Evolutionary conservation across 2,888 invertebrate species (phyloP).

Genomic region (Drosophila gaucha): DNA sequence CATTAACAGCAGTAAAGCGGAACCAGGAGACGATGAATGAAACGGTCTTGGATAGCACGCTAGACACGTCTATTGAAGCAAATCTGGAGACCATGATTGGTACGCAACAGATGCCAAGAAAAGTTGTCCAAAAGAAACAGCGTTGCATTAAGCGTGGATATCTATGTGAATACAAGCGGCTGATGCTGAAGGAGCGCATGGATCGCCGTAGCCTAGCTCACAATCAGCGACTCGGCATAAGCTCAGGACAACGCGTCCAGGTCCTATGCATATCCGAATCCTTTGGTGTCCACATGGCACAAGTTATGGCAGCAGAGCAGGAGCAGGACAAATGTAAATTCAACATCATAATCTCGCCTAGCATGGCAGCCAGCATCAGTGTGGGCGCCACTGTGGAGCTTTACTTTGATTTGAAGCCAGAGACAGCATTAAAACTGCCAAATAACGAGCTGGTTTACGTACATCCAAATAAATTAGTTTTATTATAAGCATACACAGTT

Average conservation of each 20-base stretch:
- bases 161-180: conserved; percentile 29
- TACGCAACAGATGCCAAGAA: background rate
- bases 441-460: conserved; percentile 40
- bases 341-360: conserved; percentile 26
- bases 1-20: conserved; percentile 5
- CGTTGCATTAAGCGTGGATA: conserved; percentile 40
- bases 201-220: conserved; percentile 42
- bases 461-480: conserved; percentile 50
- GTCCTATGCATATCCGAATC: conserved; percentile 30
- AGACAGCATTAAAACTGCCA: conserved; percentile 19
- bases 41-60: conserved; percentile 10
- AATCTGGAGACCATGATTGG: conserved; percentile 23
- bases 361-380: conserved; percentile 5
- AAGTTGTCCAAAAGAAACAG: background rate
- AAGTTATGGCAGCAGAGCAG: conserved; percentile 13
- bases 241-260: conserved; percentile 4
- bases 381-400: conserved; percentile 27
- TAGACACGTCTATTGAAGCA: conserved; percentile 1
- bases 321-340: conserved; percentile 11
- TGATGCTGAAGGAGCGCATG: conserved; percentile 39
- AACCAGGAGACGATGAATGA: conserved; percentile 5
- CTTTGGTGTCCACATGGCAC: conserved; percentile 42
- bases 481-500: conserved; percentile 38
- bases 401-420: conserved; percentile 23
- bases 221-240: conserved; percentile 44